Evolutionary conservation across 2,797 vertebrate genomes (phyloP).

Genomic region (Eurystomus glaucurus): DNA sequence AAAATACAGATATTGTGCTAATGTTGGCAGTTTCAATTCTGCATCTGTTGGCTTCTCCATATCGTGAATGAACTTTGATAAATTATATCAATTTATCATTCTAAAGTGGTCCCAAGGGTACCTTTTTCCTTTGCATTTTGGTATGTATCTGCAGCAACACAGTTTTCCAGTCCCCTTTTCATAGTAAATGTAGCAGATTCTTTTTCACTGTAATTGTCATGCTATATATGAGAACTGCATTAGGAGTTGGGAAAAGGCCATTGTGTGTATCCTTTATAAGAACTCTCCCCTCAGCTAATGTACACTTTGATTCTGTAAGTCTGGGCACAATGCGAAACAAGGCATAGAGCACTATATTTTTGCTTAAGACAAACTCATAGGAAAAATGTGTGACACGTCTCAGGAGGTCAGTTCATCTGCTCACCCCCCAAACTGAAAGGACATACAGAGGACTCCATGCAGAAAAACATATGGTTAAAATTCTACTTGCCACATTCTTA

Average conservation of each 20-base stretch:
- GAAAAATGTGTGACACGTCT: neutral
- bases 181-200: neutral
- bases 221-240: neutral
- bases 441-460: neutral
- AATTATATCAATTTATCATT: conserved; percentile 48
- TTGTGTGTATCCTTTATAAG: neutral
- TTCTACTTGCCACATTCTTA: neutral
- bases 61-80: neutral
- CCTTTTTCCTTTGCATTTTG: neutral
- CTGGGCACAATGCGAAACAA: neutral
- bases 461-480: neutral
- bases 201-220: neutral
- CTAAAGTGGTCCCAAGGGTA: neutral
- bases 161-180: neutral
- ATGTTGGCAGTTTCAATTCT: conserved; percentile 5
- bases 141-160: neutral
- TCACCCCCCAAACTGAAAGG: neutral
- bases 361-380: neutral
- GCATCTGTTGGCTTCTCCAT: neutral
- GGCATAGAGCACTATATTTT: neutral
- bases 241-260: neutral
- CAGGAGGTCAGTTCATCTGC: neutral
- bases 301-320: neutral
- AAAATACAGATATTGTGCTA: conserved; percentile 16
- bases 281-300: neutral